Evolutionary conservation across 37 sponge, comb jelly and placozoan genomes (phyloP), one percentile per base, ranked within the genome.

Genomic region (Spongilla lacustris): DNA sequence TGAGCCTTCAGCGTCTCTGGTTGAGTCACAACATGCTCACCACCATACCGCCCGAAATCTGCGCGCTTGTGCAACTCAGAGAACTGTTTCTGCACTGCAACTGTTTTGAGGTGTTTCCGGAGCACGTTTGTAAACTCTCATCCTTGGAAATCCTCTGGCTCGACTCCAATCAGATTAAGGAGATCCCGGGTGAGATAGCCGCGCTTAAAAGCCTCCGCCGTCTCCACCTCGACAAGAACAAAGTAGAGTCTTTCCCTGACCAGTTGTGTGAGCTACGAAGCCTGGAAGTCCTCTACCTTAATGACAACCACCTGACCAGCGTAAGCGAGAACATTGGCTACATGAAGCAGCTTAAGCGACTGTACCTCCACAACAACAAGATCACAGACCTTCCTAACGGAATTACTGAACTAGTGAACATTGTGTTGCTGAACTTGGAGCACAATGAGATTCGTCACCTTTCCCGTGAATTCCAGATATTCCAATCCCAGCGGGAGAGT

Each of bases 11-110:
- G 82, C 78, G 91, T 29, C 78, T 94, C 26, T 94, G 94, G 91
- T 82, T 81, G 12, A 89, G 90, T 38, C 94, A 94, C 74, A 94
- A 94, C 66, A 27, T 48, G 5, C 82, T 94, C 58, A 13, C 79
- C 25, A 27, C 86, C 32, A 84, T 94, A 46, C 94, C 94, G 6
- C 48, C 75, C 46, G 58, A 76, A 8, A 37, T 94, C 9, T 73
- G 70, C 36, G 80, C 84, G 11, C 80, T 94, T 8, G 36, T 36
- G 0, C 35, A 80, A 49, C 88, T 94, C 37, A 86, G 74, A 25
- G 91, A 94, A 72, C 74, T 94, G 2, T 90, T 84, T 31, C 85
- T 94, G 1, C 94, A 94, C 31, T 68, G 80, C 27, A 94, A 94
- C 76, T 35, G 67, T n/a, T 79, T 94, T 26, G 69, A 81, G 17